Percentiles rank a stretch among this genome's conserved stretches.
These are phyloP conservation scores for Toxotes lorentzi DNA, from an alignment of 2,797 vertebrate genomes.

Conservation along the genomic window DNA sequence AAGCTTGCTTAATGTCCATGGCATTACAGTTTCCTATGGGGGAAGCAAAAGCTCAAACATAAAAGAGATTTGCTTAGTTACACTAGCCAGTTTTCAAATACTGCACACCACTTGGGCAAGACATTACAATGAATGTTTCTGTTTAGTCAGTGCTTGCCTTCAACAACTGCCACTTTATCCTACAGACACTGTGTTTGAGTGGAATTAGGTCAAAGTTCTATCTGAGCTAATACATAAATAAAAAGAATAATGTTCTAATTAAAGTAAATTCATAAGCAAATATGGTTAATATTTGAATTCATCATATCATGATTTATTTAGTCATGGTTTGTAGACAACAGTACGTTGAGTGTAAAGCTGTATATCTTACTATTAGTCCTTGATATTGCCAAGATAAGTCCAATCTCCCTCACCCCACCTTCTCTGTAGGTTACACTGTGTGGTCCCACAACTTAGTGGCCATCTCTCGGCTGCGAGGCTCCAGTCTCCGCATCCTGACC, in stretches of 20 bases:
- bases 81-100: background rate
- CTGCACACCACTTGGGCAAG: background rate
- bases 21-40: background rate
- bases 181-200: background rate
- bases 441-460: slow-evolving; percentile 99
- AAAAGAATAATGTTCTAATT: background rate
- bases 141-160: background rate
- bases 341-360: background rate
- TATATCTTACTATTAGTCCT: background rate
- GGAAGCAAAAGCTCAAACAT: background rate
- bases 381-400: background rate
- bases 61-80: background rate
- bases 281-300: background rate
- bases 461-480: slow-evolving; percentile 96
- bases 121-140: background rate
- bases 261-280: background rate
- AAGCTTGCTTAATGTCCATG: background rate
- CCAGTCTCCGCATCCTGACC: slow-evolving; percentile 92
- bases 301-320: too few relatives aligned
- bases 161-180: background rate
- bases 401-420: background rate
- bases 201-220: background rate
- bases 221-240: background rate
- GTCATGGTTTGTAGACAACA: background rate
- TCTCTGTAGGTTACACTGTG: slow-evolving; percentile 91